Base-by-base conservation (phyloP, 1,140 invertebrate species). In the Cotesia vestalis region DNA sequence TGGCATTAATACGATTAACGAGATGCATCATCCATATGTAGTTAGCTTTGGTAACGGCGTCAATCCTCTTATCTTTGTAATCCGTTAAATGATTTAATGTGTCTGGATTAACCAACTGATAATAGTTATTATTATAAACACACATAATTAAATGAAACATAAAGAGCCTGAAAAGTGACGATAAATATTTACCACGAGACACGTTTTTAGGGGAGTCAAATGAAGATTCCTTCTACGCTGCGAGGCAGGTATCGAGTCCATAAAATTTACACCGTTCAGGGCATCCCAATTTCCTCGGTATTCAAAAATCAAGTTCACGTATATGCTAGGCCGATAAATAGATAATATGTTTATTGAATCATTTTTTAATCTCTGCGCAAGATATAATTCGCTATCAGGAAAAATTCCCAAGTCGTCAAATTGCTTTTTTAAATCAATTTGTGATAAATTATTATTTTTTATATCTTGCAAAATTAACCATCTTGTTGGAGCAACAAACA, bases 41-140 rank as follows among this genome's bases (percentile, higher is more conserved):
- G 80, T 89, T 91, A n/a, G 89, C 88, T 80, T 92, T 92, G 6
- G 90, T 88, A 61, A 91, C 87, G 3, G 89, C 87, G 75, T 92
- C 91, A 55, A 91, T 85, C 71, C 90, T 87, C 66, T 87, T 89
- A 66, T 90, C 83, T 86, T 88, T 75, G 79, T 88, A 89, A 83
- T 91, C 90, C 4, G 83, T 86, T 53, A 91, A 81, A 80, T 91
- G 90, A 73, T 90, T 86, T 9, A 90, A 83, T 27, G 89, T 89
- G 70, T 90, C 86, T 35, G 88, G 88, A 77, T 91, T 80, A 4
- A 90, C 90, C 3, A 91, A 79, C 83, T 85, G 69, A 38, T 66
- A 63, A 34, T 36, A 27, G 57, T 17, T 40, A 52, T 35, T 36
- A 55, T 71, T 38, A 61, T 17, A 17, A 17, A 17, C 0, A 17